Conservation (phyloP, 2,888 invertebrate genomes). For the Alcis repandata region DNA sequence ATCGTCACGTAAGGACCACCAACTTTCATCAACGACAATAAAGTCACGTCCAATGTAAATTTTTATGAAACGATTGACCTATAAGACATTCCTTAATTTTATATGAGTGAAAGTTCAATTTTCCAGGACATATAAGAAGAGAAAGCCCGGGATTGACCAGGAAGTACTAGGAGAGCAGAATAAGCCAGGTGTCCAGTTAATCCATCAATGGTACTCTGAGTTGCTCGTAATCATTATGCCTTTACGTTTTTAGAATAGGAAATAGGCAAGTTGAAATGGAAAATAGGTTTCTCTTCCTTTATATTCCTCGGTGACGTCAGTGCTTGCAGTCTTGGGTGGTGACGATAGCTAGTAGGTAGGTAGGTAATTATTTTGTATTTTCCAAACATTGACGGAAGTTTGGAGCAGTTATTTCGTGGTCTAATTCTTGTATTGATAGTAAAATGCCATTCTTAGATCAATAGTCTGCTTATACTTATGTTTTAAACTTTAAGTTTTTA, state of each 20-base stretch:
- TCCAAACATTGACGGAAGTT: no score
- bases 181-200: constrained; percentile 1
- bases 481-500: no score
- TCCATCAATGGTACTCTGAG: background rate
- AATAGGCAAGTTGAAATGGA: constrained; percentile 15
- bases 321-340: background rate
- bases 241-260: constrained; percentile 18
- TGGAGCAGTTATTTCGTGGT: no score
- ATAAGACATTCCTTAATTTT: constrained; percentile 30
- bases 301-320: constrained; percentile 17
- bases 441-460: no score
- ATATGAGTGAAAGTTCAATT: constrained; percentile 38
- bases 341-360: background rate
- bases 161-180: constrained; percentile 6
- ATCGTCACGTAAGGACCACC: constrained; percentile 16
- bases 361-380: background rate
- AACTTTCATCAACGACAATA: constrained; percentile 29
- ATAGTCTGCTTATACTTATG: no score
- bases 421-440: no score
- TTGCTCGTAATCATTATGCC: constrained; percentile 7
- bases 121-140: constrained; percentile 35
- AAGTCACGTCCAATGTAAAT: constrained; percentile 38
- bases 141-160: constrained; percentile 32
- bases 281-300: constrained; percentile 37
- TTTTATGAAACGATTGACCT: constrained; percentile 30